Evolutionary conservation across 1,140 invertebrate species (phyloP).

Genomic region (Medauroidea extradentata): DNA sequence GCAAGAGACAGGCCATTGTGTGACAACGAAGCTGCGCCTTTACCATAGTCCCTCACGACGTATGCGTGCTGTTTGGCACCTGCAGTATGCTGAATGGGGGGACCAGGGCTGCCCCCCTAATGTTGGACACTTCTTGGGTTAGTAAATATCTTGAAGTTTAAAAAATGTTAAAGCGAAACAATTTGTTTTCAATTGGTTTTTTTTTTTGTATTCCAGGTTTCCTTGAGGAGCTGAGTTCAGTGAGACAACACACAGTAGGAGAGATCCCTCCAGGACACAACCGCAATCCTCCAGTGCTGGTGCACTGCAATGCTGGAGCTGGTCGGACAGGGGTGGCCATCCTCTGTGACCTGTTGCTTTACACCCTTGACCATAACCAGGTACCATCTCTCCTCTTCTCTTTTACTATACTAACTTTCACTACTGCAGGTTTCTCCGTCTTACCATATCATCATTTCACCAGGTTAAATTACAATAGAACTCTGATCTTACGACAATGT

Average conservation of each 20-base stretch:
- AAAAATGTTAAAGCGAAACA: no score
- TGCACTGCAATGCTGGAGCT: slow-evolving; percentile 58
- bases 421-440: no score
- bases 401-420: no score
- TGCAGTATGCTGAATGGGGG: slow-evolving; percentile 75
- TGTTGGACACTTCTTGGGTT: slow-evolving; percentile 56
- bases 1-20: slow-evolving; percentile 54
- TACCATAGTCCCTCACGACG: slow-evolving; percentile 50
- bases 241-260: slow-evolving; percentile 63
- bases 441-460: no score
- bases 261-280: slow-evolving; percentile 63
- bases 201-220: slow-evolving; percentile 51
- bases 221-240: slow-evolving; percentile 78
- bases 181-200: no score
- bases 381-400: slow-evolving; percentile 38
- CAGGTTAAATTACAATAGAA: no score
- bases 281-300: slow-evolving; percentile 62
- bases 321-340: slow-evolving; percentile 68
- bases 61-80: slow-evolving; percentile 69
- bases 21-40: slow-evolving; percentile 54
- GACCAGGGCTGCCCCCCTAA: slow-evolving; percentile 62
- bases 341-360: slow-evolving; percentile 70
- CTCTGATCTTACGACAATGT: no score
- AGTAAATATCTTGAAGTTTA: no score
- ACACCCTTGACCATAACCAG: slow-evolving; percentile 83